Base-by-base conservation (phyloP, 2,888 invertebrate species). In the Luffia ferchaultella region DNA sequence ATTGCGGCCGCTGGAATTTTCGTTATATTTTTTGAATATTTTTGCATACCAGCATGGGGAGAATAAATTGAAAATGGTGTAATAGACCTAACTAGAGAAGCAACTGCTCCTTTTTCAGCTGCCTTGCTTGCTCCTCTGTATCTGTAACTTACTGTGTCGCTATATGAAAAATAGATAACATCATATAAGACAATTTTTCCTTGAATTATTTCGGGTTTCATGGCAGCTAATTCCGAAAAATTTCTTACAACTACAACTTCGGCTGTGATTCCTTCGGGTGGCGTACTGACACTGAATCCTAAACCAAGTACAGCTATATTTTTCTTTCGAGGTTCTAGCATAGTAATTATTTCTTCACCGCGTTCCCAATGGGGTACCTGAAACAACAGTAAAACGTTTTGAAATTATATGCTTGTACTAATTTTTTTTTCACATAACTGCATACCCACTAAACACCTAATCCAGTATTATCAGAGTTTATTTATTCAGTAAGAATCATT, bases 151-250 rank as follows among this genome's bases (percentile, higher is more conserved):
- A 88, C 89, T 0, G 88, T 86, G 53, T 69, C 60, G 0, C 85
- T 86, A 66, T 92, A 92, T 5, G 73, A 67, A 7, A 73, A 65
- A 64, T 71, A 90, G 45, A 78, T 73, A 61, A 89, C 79, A 63
- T 89, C 89, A 67, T 85, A 91, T 2, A 91, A 87, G 1, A 92
- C 89, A 46, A 92, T 91, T 73, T 90, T 90, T 18, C 89, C 62
- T 52, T 60, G 61, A 55, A 87, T 87, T 66, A 85, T n/a, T 2
- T 53, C 72, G 12, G 63, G 57, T 1, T 78, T 68, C 50, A 79
- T 67, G 17, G 60, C 54, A 16, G 82, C 65, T 20, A 90, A 72
- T 60, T 91, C 90, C 1, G 85, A 83, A 60, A 90, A 90, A 53
- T 78, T 82, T 52, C 75, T 75, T 1, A 91, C 90, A 0, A 90